Evolutionary conservation across 1,140 invertebrate genomes (phyloP).

Genomic region (Agrypnia vestita): DNA sequence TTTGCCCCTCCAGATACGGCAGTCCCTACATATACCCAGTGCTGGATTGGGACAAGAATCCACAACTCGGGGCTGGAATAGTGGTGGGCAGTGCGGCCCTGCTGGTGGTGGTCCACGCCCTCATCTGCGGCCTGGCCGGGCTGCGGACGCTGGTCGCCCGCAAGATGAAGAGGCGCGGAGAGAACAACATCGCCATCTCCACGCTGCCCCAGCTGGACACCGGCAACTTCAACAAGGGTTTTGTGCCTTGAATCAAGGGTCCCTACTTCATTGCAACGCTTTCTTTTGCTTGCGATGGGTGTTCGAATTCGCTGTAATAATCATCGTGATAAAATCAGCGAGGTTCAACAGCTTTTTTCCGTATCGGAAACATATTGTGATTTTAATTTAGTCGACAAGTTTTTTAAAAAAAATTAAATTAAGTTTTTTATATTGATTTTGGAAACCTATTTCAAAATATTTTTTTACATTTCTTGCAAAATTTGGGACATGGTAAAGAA

Average conservation of each 20-base stretch:
- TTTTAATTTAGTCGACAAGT: no score
- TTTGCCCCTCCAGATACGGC: conserved; percentile 64
- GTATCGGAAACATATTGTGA: no score
- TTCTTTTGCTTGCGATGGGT: no score
- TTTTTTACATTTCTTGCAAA: no score
- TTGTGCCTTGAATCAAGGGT: background rate
- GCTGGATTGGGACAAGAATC: conserved; percentile 65
- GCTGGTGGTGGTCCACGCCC: conserved; percentile 63
- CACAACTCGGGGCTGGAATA: conserved; percentile 61
- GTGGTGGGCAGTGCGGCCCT: conserved; percentile 64
- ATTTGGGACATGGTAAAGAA: no score
- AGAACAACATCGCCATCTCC: conserved; percentile 24
- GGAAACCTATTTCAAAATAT: no score
- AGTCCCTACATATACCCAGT: conserved; percentile 68
- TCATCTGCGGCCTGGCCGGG: conserved; percentile 63
- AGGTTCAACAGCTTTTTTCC: no score
- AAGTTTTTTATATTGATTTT: no score
- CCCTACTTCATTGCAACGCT: no score
- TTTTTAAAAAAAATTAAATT: no score
- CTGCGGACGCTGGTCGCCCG: conserved; percentile 49
- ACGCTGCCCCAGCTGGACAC: background rate
- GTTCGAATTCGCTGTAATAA: no score
- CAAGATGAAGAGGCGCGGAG: background rate
- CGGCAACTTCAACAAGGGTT: conserved; percentile 30
- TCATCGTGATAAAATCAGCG: no score